phyloP scores from a whole-genome alignment of 2,888 invertebrate species.

The Leptinotarsa peninsularis region DNA sequence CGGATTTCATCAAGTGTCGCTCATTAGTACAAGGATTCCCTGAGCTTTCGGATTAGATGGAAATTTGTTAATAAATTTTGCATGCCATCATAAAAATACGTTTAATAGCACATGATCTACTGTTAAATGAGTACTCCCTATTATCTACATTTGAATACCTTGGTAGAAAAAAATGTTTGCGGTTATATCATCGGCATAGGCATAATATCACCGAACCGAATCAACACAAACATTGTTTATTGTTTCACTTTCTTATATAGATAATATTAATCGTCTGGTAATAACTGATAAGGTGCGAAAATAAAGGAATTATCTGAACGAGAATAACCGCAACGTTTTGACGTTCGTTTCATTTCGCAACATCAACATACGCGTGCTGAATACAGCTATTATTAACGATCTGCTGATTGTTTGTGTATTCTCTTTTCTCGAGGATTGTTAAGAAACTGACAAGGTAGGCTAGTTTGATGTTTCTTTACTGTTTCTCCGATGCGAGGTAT shows the following conservation, averaged over 20 bases:
- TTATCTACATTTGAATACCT: too few species aligned
- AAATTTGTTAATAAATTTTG: too few species aligned
- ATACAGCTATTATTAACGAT: background rate
- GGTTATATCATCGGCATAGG: too few species aligned
- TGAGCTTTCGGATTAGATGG: too few species aligned
- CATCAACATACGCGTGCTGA: background rate
- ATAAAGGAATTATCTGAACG: constrained; percentile 24
- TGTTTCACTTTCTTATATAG: constrained; percentile 8
- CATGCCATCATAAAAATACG: too few species aligned
- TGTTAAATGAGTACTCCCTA: too few species aligned
- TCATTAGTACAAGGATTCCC: too few species aligned
- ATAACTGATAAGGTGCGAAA: constrained; percentile 23
- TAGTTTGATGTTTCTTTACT: background rate
- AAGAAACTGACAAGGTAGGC: background rate
- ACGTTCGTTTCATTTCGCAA: constrained; percentile 7
- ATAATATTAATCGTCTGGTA: constrained; percentile 7
- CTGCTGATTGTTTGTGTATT: background rate
- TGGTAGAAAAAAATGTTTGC: too few species aligned
- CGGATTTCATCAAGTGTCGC: too few species aligned
- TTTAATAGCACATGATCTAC: too few species aligned
- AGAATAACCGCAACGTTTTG: constrained; percentile 14
- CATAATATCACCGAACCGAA: background rate
- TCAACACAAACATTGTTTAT: background rate
- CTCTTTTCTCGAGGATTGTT: background rate
- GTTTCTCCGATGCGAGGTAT: background rate